A percentile compares a stretch with the other conserved stretches of the same genome.
These are phyloP conservation scores for Columba janthina DNA, from an alignment of 2,113 vertebrate genomes.

Conservation along the genomic window DNA sequence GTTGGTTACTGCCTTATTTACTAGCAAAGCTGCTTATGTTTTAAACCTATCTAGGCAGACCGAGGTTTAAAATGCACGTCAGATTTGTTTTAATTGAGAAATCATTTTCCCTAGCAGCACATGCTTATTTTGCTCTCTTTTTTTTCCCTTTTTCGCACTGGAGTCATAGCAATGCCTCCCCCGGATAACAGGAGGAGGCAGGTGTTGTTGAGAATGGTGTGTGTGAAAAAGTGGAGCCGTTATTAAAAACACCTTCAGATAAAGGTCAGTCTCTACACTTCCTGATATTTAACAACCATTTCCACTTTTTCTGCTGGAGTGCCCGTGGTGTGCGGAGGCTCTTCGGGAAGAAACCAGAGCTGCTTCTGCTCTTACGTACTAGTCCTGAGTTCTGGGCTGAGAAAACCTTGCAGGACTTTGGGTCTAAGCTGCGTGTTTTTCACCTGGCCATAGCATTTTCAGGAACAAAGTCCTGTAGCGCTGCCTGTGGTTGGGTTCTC, in stretches of 20 bases:
- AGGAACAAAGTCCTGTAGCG: neutral
- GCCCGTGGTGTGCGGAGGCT: neutral
- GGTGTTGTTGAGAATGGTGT: constrained; percentile 33
- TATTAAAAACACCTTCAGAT: constrained; percentile 51
- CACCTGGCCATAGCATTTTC: neutral
- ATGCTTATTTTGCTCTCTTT: neutral
- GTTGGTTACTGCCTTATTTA: constrained; percentile 50
- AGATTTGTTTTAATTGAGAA: constrained; percentile 39
- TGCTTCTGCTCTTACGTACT: neutral
- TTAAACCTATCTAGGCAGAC: constrained; percentile 22
- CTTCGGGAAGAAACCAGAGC: neutral
- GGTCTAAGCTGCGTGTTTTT: neutral
- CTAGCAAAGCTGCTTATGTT: constrained; percentile 50
- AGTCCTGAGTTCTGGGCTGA: neutral
- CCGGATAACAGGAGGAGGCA: constrained; percentile 13
- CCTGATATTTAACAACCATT: constrained; percentile 16
- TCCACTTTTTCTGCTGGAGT: neutral
- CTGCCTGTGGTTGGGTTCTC: neutral
- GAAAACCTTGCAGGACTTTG: neutral
- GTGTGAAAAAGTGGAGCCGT: neutral
- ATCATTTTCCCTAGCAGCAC: constrained; percentile 9
- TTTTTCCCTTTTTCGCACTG: neutral
- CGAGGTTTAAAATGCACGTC: constrained; percentile 14
- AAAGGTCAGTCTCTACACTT: constrained; percentile 29
- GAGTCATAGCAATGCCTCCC: constrained; percentile 23